phyloP scores from a whole-genome alignment of 1,140 invertebrate genomes.

The Pseudomyrmex dendroicus region DNA sequence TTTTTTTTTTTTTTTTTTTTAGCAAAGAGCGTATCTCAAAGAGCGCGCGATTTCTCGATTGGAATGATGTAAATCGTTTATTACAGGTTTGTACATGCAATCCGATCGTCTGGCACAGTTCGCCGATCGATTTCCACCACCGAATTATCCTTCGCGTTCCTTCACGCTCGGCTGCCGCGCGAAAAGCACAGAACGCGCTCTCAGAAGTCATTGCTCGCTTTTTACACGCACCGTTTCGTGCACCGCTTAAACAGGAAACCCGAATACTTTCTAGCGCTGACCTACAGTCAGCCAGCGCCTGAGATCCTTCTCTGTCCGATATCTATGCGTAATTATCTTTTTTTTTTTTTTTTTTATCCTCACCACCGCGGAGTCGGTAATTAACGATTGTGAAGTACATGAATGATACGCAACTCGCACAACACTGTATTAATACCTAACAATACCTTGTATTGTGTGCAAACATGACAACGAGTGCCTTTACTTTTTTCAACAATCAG shows the following conservation, averaged over 20 bases:
- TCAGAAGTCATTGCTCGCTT: slow-evolving; percentile 69
- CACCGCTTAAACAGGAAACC: slow-evolving; percentile 65
- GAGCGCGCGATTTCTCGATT: not conserved
- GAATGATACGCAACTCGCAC: not conserved
- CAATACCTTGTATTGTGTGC: not conserved
- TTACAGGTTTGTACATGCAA: not conserved
- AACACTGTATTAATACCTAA: not conserved
- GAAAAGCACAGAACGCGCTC: not conserved
- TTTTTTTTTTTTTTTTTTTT: not conserved
- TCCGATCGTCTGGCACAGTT: not conserved
- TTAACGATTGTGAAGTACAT: not conserved
- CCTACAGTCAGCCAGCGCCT: slow-evolving; percentile 55
- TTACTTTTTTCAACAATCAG: not conserved
- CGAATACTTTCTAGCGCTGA: slow-evolving; percentile 76
- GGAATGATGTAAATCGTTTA: not conserved
- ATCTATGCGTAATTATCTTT: not conserved
- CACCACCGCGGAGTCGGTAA: not conserved
- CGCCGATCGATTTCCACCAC: not conserved
- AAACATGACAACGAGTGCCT: not conserved
- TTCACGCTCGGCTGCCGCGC: slow-evolving; percentile 26
- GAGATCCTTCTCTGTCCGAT: not conserved
- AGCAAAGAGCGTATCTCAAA: not conserved
- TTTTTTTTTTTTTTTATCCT: too few species aligned
- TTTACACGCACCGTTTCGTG: slow-evolving; percentile 66
- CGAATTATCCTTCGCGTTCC: slow-evolving; percentile 32